Evolutionary conservation across 2,797 vertebrate species (phyloP).

Genomic region (Myotis vivesi): DNA sequence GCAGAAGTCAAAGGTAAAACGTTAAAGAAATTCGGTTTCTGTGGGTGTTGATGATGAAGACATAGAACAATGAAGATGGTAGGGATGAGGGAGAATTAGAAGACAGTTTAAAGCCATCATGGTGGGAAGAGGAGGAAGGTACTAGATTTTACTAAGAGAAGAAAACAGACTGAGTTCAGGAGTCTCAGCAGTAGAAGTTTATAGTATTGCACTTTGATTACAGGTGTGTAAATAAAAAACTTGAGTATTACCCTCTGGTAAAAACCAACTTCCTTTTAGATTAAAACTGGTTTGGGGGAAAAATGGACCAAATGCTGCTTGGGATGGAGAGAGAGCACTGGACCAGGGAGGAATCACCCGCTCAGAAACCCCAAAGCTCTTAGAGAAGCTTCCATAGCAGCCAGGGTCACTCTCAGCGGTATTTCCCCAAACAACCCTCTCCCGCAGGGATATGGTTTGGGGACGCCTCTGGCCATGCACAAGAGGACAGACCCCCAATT

Average conservation of each 20-base stretch:
- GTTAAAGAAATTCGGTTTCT: slow-evolving; percentile 11
- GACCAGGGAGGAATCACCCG: background rate
- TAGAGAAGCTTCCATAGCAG: background rate
- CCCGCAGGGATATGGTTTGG: background rate
- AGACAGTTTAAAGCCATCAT: slow-evolving; percentile 13
- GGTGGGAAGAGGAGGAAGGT: background rate
- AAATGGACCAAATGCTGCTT: slow-evolving; percentile 29
- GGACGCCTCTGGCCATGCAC: background rate
- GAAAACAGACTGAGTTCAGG: slow-evolving; percentile 43
- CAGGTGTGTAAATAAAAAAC: slow-evolving; percentile 50
- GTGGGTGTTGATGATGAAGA: background rate
- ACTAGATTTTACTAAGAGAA: slow-evolving; percentile 46
- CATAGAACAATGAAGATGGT: background rate
- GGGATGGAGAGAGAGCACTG: background rate
- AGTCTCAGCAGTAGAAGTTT: slow-evolving; percentile 54
- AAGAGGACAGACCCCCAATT: background rate
- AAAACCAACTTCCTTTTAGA: slow-evolving; percentile 52
- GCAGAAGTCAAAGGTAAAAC: background rate
- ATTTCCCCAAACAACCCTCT: background rate
- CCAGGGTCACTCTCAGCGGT: background rate
- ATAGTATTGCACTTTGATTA: slow-evolving; percentile 68
- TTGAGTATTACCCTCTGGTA: slow-evolving; percentile 27
- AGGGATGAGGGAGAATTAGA: background rate
- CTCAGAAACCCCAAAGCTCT: background rate
- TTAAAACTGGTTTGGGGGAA: slow-evolving; percentile 12